Evolutionary conservation across 1,140 invertebrate genomes (phyloP), one percentile per base, ranked within the genome.

Genomic region (Platyscapa corneri): DNA sequence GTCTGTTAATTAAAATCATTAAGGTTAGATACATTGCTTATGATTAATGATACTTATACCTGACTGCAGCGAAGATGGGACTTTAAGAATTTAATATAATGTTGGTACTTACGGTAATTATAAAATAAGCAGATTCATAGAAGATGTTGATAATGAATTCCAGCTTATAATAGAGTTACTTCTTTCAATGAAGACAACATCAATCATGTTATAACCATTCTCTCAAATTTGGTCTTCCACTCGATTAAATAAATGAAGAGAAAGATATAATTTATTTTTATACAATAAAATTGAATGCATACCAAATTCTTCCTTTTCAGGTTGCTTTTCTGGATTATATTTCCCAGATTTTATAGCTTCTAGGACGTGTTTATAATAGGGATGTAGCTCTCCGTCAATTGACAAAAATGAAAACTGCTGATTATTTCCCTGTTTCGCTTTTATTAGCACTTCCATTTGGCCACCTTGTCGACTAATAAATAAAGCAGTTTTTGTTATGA

Each of bases 381-480:
- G 95, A 94, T 99, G 96, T 30, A 99, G 93, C 0, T 94, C 90
- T 84, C 97, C 95, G 87, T 97, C 97, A 91, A 97, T 97, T 65
- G 97, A 96, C 32, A 99, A 94, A 93, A 99, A 99, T 77, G 96
- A 94, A 94, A 99, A 99, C 92, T 98, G 97, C 3, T 96, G 94
- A 94, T 99, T 99, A 88, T 96, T 96, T 0, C 97, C 95, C 92
- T 99, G 99, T 93, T 99, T 99, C 16, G 98, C 97, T 94, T 99
- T 99, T 82, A 99, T 96, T 0, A 99, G 94, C 81, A 99, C 99
- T 94, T 99, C 99, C 98, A 99, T 99, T 94, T 99, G 99, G 49
- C 96, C 94, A 0, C 98, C 99, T 92, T 99, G 98, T 70, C 95
- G 94, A 85, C 97, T 96, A 87, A 99, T 98, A 94, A 99, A 99